These are phyloP conservation scores for Formicarius rufipectus DNA, from an alignment of 2,113 vertebrate species.

Conservation along the genomic window DNA sequence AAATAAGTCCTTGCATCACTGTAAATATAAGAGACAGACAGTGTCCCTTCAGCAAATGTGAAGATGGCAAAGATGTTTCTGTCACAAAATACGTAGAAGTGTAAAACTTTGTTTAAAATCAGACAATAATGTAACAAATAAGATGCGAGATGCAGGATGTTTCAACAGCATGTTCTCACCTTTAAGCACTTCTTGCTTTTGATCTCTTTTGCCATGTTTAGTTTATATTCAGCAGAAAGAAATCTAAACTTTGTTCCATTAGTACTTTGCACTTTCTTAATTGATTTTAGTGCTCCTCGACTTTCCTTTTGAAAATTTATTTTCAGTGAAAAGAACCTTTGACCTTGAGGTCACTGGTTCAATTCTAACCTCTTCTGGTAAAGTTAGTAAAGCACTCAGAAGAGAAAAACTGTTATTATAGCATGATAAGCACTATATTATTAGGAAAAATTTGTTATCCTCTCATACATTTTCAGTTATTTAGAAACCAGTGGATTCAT, in stretches of 20 bases:
- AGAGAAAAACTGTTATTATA: neutral
- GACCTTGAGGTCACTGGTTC: neutral
- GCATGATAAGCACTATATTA: neutral
- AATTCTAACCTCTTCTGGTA: neutral
- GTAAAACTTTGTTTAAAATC: neutral
- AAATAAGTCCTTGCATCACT: neutral
- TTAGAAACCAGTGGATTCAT: neutral
- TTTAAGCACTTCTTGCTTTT: neutral
- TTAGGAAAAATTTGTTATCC: neutral
- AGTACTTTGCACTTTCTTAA: neutral
- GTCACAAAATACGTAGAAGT: neutral
- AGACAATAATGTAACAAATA: neutral
- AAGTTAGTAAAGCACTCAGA: neutral
- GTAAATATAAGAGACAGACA: neutral
- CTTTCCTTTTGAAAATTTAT: neutral
- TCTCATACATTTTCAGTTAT: neutral
- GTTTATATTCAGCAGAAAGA: neutral
- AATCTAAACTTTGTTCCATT: neutral
- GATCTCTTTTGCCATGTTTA: neutral
- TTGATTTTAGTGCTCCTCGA: neutral
- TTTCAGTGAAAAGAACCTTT: neutral
- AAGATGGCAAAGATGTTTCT: neutral
- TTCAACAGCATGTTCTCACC: neutral
- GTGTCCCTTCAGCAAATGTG: neutral
- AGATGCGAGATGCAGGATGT: neutral